Base-by-base conservation (phyloP, 2,888 invertebrate genomes). In the Dicyrtoma fusca region DNA sequence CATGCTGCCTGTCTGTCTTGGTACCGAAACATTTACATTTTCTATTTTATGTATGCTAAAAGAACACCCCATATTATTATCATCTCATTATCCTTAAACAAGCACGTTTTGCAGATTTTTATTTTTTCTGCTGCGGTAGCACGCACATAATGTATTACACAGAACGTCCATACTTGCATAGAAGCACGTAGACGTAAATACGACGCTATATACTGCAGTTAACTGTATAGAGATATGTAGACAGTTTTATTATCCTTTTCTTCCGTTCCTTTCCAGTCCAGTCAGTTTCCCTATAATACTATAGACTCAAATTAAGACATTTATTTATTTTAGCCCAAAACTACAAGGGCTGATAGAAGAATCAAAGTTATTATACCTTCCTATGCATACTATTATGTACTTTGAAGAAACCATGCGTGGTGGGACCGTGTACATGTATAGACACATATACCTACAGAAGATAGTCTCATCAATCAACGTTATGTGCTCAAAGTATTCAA, bases 391-490 rank as follows among this genome's bases (percentile, higher is more conserved):
- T 61, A 10, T 34, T 26, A n/a, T 21, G 4, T 21, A 23, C 13
- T 21, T 55, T 11, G 45, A 8, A 44, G 13, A 44, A 44, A 44
- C 8, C 19, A 26, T 57, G 34, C 8, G 8, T 34, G 8, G 34
- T 34, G 34, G 34, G 8, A 34, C 25, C 25, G 13, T 25, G n/a
- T 55, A 44, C 14, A 4, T 49, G 13, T 49, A 49, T 13, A 11
- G 17, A 17, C 17, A 49, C 17, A 8, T 14, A 14, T 6, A 14
- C 23, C 19, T 23, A 19, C 8, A 57, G 25, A 14, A 19, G 34
- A 17, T 14, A 61, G 17, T 61, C 61, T 61, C 61, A 61, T 61
- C 61, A 61, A 61, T 61, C 61, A 61, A 61, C 14, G 34, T 61
- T 61, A 61, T 61, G 17, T 34, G 61, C 26, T 61, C 61, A 61